Conservation (phyloP, 2,797 vertebrate species). For the Onychomys torridus region DNA sequence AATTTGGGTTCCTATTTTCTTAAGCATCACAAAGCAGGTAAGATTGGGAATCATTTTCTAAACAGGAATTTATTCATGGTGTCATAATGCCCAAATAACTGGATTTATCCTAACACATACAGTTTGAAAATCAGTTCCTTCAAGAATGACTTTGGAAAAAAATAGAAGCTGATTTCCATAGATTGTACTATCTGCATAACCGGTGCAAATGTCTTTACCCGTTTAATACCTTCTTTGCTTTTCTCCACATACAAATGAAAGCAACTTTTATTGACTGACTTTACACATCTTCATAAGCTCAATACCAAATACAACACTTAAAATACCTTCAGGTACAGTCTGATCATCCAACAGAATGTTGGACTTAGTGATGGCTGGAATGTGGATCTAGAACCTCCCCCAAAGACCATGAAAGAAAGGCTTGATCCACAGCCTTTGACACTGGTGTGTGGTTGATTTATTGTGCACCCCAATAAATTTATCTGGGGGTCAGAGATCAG, state of each 20-base stretch:
- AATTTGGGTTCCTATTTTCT: background rate
- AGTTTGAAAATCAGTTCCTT: slow-evolving; percentile 24
- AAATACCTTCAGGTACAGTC: background rate
- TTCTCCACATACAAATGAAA: background rate
- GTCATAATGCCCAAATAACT: background rate
- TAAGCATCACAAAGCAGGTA: background rate
- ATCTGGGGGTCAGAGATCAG: too few species aligned
- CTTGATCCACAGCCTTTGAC: background rate
- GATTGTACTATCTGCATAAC: background rate
- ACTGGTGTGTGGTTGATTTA: too few species aligned
- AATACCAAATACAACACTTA: background rate
- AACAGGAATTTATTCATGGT: background rate
- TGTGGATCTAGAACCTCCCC: background rate
- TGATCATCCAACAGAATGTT: background rate
- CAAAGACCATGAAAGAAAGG: background rate
- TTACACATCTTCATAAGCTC: background rate
- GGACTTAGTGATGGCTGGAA: background rate
- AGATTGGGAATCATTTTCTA: background rate
- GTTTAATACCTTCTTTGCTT: background rate
- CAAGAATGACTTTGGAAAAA: background rate
- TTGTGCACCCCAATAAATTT: too few species aligned
- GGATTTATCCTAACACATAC: background rate
- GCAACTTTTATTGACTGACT: background rate
- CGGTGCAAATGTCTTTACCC: background rate
- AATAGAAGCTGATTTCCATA: background rate